phyloP scores from a whole-genome alignment of 2,113 vertebrate species.

The Aptenodytes forsteri region DNA sequence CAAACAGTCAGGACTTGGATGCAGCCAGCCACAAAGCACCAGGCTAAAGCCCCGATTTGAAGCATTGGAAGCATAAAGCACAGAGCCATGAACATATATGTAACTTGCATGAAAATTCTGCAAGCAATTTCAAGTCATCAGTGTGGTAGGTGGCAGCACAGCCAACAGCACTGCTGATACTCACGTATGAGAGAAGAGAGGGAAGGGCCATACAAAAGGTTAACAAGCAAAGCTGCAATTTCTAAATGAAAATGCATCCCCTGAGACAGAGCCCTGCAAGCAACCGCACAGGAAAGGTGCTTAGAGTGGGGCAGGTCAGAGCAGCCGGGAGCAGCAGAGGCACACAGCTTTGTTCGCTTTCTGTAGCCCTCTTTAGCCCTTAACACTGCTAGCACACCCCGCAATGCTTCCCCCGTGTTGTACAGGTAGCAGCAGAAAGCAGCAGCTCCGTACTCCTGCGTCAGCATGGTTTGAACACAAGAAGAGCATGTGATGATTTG shows the following conservation, averaged over 20 bases:
- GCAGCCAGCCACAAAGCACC: not conserved
- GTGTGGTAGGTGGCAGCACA: not conserved
- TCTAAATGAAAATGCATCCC: not conserved
- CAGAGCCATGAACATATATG: not conserved
- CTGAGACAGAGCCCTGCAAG: not conserved
- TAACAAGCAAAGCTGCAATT: not conserved
- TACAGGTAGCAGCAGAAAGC: not conserved
- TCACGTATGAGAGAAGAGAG: not conserved
- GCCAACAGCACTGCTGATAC: not conserved
- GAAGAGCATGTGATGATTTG: accelerated
- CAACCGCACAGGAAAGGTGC: not conserved
- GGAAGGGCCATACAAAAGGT: not conserved
- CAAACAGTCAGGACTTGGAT: not conserved
- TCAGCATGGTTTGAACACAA: not conserved
- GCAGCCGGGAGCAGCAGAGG: not conserved
- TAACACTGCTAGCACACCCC: accelerated
- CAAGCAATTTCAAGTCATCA: not conserved
- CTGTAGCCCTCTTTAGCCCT: not conserved
- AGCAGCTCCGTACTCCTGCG: not conserved
- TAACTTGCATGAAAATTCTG: not conserved
- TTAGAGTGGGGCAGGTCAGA: not conserved
- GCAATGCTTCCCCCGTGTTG: accelerated
- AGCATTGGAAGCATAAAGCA: not conserved
- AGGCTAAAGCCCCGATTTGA: not conserved
- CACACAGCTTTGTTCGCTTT: accelerated